Base-by-base conservation (phyloP, 1,140 invertebrate species). In the Lucilia sericata region DNA sequence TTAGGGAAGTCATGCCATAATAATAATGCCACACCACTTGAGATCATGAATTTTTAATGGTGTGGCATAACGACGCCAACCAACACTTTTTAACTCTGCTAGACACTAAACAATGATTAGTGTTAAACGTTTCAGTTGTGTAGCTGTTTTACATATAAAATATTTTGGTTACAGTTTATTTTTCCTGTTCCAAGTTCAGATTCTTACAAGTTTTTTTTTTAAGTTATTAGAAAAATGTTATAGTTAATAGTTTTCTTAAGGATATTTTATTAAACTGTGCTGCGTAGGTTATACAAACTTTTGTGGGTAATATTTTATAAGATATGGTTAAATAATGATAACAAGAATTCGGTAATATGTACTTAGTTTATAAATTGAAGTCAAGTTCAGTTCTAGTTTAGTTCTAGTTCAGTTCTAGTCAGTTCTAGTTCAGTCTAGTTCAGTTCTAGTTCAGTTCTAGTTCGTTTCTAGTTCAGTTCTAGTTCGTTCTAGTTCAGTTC, bases 11-110 rank as follows among this genome's bases (percentile, higher is more conserved):
- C 55, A 60, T 60, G 55, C 12, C 55, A 60, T 55, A 55, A 55
- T n/a, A 60, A 17, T 60, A 42, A 42, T 42, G 42, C 42, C 42
- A 42, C 55, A n/a, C 55, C 55, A 60, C 55, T 60, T 60, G 55
- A 60, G 55, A 60, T 60, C 55, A 60, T 60, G 55, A 60, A 60
- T 60, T 60, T n/a, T 60, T 60, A 60, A 60, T 60, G 55, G 55
- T 60, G 55, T 60, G 55, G 55, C 55, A 60, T 2, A 60, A 60
- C 55, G 55, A 60, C 55, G 55, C 55, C 55, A 60, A 60, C 55
- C 25, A 30, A 60, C 55, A 14, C 17, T 55, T 17, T 60, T 60
- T n/a, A 60, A 60, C 51, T 60, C 13, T 17, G 51, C 10, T 60
- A 60, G 55, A 60, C n/a, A 60, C 17, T 60, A 60, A 60, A 60